These are phyloP conservation scores for Ridgeia piscesae DNA, from an alignment of 1,140 invertebrate species.

Conservation along the genomic window DNA sequence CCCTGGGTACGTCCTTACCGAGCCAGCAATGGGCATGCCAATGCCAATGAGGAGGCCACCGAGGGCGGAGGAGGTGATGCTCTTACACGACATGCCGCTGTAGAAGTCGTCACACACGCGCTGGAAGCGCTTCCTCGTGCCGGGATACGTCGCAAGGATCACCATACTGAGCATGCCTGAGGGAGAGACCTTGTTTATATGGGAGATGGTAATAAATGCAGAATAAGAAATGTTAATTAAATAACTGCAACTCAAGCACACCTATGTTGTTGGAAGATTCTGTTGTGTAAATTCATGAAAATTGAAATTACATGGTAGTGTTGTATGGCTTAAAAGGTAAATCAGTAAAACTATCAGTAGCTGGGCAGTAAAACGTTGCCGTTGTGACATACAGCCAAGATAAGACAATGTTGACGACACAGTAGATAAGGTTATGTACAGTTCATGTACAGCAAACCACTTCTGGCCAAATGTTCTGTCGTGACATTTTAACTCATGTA, in stretches of 20 bases:
- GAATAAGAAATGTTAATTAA: not conserved
- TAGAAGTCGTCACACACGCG: conserved; percentile 34
- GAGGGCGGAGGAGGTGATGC: conserved; percentile 37
- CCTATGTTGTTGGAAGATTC: not conserved
- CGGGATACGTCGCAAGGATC: conserved; percentile 40
- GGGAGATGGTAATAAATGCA: not conserved
- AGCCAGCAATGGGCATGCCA: conserved; percentile 46
- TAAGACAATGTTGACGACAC: not conserved
- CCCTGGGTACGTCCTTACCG: conserved; percentile 26
- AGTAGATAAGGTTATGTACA: not conserved
- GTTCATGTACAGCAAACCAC: not conserved
- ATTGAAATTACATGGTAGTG: no score
- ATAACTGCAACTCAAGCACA: not conserved
- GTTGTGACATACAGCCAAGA: not conserved
- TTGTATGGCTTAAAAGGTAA: not conserved
- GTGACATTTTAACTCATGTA: not conserved
- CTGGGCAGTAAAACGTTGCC: not conserved
- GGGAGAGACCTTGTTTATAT: not conserved
- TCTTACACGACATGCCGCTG: conserved; percentile 35
- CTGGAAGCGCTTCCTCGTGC: conserved; percentile 35
- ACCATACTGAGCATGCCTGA: conserved; percentile 42
- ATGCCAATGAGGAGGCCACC: conserved; percentile 42
- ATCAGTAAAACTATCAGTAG: not conserved
- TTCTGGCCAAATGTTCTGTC: not conserved
- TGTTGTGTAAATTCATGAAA: no score